Percentiles rank a stretch among this genome's conserved stretches.
Conservation (phyloP, 2,888 invertebrate species). For the Holacanthella duospinosa region DNA sequence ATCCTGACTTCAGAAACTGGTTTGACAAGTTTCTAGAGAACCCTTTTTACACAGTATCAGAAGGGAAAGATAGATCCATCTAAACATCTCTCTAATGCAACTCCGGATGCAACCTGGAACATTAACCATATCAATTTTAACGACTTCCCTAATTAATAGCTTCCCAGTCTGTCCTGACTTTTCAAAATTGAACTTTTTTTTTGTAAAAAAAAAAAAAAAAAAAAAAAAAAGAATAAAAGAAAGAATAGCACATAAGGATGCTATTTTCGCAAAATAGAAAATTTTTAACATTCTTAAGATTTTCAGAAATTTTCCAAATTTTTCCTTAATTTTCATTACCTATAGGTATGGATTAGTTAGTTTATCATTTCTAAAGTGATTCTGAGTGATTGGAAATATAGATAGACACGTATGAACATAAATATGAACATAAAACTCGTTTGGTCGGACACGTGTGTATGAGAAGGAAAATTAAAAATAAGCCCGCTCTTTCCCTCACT, state of each 20-base stretch:
- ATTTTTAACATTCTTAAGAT: neutral
- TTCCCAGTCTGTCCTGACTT: neutral
- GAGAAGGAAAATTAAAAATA: neutral
- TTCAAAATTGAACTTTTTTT: too few relatives aligned
- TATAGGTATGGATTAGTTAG: too few relatives aligned
- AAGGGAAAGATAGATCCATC: neutral
- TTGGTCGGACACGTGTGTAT: neutral
- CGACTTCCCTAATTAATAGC: conserved; percentile 1
- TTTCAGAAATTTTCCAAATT: neutral
- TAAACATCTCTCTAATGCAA: neutral
- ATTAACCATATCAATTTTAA: conserved; percentile 4
- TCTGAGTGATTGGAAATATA: conserved; percentile 1
- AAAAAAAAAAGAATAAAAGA: too few relatives aligned
- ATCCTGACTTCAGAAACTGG: neutral
- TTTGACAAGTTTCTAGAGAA: conserved; percentile 1
- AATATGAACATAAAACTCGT: neutral
- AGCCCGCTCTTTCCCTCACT: neutral
- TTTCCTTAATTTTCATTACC: too few relatives aligned
- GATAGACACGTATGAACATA: neutral
- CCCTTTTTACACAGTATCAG: neutral
- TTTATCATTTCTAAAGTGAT: neutral
- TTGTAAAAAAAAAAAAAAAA: too few relatives aligned
- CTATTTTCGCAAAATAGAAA: too few relatives aligned
- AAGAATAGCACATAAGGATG: too few relatives aligned
- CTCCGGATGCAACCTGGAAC: conserved; percentile 5